Evolutionary conservation across 1,140 invertebrate genomes (phyloP), one percentile per base, ranked within the genome.

Genomic region (Steinernema khuongi): DNA sequence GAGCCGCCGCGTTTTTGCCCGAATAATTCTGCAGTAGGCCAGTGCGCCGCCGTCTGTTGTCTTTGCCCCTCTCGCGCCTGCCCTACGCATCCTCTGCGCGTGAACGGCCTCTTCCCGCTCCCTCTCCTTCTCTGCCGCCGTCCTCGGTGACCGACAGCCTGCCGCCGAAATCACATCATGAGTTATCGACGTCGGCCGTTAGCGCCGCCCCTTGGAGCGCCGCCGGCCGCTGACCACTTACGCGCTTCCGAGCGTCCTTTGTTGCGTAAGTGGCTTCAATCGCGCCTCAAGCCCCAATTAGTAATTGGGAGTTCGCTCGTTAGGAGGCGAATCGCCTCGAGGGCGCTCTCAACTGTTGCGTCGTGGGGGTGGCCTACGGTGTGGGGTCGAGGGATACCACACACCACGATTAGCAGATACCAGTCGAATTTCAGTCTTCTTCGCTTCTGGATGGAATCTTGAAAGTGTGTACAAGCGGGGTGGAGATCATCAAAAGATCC

Each of bases 121-220:
- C 50, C 50, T 60, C 22, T 60, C 19, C 19, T 26, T 60, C 50
- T 60, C 50, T 60, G 50, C 50, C 50, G 50, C 50, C 19, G 50
- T 60, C 50, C 50, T 60, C 50, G 50, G 14, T 60, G 50, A 60
- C 50, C 50, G 50, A 60, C 50, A 60, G 50, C 50, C 22, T 60
- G 50, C 50, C 50, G 50, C 50, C 14, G 50, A 60, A 60, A 60
- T 60, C 50, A 60, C 50, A 60, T 60, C 50, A 60, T 60, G 50
- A 60, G 22, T 60, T 60, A 60, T 60, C 22, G 50, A 60, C 50
- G 26, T 14, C 7, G 50, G 14, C 50, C 50, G 50, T 60, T 60
- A 60, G 50, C 50, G 14, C 50, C 50, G 26, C 50, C 50, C 50
- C 22, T 22, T 60, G 14, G 50, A 7, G 26, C 14, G 50, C 50